Evolutionary conservation across 2,113 vertebrate genomes (phyloP), one percentile per base, ranked within the genome.

Genomic region (Onychostruthus taczanowskii): DNA sequence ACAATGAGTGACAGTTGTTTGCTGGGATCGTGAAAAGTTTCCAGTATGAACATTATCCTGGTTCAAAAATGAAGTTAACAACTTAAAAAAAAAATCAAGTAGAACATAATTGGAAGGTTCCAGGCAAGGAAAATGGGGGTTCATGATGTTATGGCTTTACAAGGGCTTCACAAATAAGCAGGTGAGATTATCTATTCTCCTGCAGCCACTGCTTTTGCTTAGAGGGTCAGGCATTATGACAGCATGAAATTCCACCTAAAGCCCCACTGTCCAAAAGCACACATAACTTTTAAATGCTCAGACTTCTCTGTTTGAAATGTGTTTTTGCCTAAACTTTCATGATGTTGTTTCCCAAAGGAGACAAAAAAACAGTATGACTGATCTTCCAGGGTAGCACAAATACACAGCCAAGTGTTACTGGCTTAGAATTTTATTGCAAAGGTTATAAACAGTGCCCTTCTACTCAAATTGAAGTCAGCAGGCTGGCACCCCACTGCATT

Each of bases 401-500:
- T n/a, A 64, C 12, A 35, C 19, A 73, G 12, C 3, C 24, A 5
- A 14, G 13, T 46, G 26, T 80, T 76, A 63, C 13, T 3, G 3
- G 22, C 46, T 61, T n/a, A 4, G 10, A 10, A 37, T 8, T 52
- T 16, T 72, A 49, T 4, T 41, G 33, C 30, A 66, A 66, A 62
- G 15, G 26, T 22, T 53, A 20, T 16, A 23, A 80, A 77, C 14
- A 66, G 22, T 56, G 43, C 5, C 27, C 7, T 72, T 68, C 50
- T 24, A 21, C 35, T 15, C 35, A 50, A 44, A 72, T 1, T 41
- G 43, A 63, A 75, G n/a, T 14, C 37, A 68, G n/a, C 28, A 70
- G 17, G 3, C 4, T 53, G 37, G 37, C 28, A 64, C 1, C 7
- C 26, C 8, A 5, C 0, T 75, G 35, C 82, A 44, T 52, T 47